Evolutionary conservation across 2,888 invertebrate species (phyloP).

Genomic region (Plagodis pulveraria): DNA sequence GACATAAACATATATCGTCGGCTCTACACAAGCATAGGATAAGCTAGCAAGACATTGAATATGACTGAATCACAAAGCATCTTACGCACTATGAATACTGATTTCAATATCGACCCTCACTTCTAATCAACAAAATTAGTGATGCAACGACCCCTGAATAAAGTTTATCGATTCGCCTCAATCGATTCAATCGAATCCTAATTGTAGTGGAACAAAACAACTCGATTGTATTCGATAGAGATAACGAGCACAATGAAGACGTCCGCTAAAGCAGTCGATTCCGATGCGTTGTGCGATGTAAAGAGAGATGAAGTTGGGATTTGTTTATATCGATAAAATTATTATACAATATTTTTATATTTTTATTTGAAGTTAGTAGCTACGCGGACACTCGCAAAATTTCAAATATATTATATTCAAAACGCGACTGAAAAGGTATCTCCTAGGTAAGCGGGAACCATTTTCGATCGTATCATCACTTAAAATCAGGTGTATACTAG

Average conservation of each 20-base stretch:
- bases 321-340: slow-evolving; percentile 8
- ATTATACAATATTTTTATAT: background rate
- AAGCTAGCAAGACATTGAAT: no score
- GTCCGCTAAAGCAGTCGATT: slow-evolving; percentile 24
- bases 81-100: background rate
- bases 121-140: slow-evolving; percentile 14
- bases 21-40: no score
- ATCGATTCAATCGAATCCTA: slow-evolving; percentile 28
- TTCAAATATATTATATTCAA: no score
- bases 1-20: no score
- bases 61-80: no score
- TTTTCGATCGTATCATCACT: background rate
- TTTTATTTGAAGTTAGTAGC: background rate
- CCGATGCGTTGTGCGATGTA: slow-evolving; percentile 17
- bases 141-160: slow-evolving; percentile 11
- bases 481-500: no score
- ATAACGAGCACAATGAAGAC: slow-evolving; percentile 23
- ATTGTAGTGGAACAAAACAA: slow-evolving; percentile 26
- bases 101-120: slow-evolving; percentile 9
- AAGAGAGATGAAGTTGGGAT: slow-evolving; percentile 9
- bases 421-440: no score
- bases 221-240: slow-evolving; percentile 20
- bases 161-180: slow-evolving; percentile 19
- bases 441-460: no score
- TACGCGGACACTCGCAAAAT: no score